Base-by-base conservation (phyloP, 2,113 vertebrate genomes). In the Perca flavescens region DNA sequence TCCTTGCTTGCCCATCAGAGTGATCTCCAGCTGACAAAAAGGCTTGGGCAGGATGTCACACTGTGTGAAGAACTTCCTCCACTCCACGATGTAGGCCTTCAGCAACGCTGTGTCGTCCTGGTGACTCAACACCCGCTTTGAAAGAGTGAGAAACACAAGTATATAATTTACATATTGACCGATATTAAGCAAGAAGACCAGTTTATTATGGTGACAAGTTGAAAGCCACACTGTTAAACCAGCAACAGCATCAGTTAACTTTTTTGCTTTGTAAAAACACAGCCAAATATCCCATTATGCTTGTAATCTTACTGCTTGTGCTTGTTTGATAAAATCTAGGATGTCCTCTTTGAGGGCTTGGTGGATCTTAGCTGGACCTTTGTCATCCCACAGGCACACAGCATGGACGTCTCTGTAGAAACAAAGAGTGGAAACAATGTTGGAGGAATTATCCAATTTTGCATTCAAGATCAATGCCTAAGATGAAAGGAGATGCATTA, bases 301-400 rank as follows among this genome's bases (percentile, higher is more conserved):
- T 67, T 95, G 96, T 94, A 96, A 40, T 63, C 97, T 97, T 96
- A 99, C 97, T 82, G 97, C 97, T 91, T 99, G 98, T 87, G 98
- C 98, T 96, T 99, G 98, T 94, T 99, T 99, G 93, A 99, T 99
- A 93, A 99, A 99, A 89, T 99, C 98, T 90, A 99, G 96, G 90
- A 99, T 99, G 92, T 99, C 98, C 91, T 99, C 98, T 94, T 99
- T 99, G 86, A 99, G 95, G 87, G 98, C 98, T 88, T 99, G 98
- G 92, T 99, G 97, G 92, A 99, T 99, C 95, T 99, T 99, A 88
- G 97, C 97, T 58, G 98, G 97, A 83, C 98, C 98, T 96, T 99
- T 99, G 92, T 99, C 98, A 92, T 99, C 98, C 98, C 98, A 99
- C 49, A 99, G 94, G 94, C 98, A 99, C 88, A 99, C 98, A 76